These are phyloP conservation scores for Plectus sambesii DNA, from an alignment of 1,140 invertebrate genomes.

Conservation along the genomic window DNA sequence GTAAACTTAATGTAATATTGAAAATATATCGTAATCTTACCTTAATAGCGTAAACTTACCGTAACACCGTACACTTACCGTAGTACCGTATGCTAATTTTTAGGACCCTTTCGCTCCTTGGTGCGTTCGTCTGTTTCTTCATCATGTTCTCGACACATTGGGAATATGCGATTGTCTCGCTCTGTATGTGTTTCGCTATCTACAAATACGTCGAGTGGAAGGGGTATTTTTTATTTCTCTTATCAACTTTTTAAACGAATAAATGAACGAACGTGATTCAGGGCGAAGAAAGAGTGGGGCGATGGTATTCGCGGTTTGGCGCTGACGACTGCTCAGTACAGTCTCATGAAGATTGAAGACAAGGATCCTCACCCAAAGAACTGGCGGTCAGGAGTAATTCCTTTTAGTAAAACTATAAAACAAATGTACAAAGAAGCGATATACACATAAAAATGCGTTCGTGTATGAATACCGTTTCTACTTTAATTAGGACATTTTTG, in stretches of 20 bases:
- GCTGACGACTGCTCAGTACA: conserved; percentile 85
- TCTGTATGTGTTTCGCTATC: conserved; percentile 85
- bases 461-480: neutral
- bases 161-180: conserved; percentile 90
- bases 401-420: conserved; percentile 11
- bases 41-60: no score
- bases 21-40: no score
- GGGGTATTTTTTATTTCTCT: conserved; percentile 58
- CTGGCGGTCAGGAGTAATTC: conserved; percentile 59
- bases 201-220: conserved; percentile 99
- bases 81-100: conserved; percentile 29
- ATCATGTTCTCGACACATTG: conserved; percentile 99
- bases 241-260: conserved; percentile 7
- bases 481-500: neutral
- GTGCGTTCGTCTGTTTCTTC: conserved; percentile 79
- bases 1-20: no score
- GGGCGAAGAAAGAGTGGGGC: conserved; percentile 99
- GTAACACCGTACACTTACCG: no score
- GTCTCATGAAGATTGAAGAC: conserved; percentile 80
- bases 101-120: conserved; percentile 76
- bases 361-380: conserved; percentile 93
- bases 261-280: conserved; percentile 44
- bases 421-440: neutral
- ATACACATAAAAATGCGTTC: conserved; percentile 1
- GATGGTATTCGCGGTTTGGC: conserved; percentile 94